These are phyloP conservation scores for Sciurus niger DNA, from an alignment of 2,113 vertebrate species.

Conservation along the genomic window DNA sequence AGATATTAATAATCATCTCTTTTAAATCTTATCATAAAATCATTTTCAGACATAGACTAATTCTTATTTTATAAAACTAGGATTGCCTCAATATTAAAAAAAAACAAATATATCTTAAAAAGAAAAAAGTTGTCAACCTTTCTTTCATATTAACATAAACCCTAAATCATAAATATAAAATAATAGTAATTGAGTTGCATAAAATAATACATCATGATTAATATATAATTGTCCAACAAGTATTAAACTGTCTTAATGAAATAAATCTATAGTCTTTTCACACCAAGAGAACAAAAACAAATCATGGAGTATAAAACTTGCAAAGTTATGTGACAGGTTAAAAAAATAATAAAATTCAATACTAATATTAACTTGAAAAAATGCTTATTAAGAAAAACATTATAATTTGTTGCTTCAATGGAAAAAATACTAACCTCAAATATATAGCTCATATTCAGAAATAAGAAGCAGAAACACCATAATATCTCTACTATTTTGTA, in stretches of 20 bases:
- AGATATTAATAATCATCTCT: background rate
- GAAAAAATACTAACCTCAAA: background rate
- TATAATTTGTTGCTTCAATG: background rate
- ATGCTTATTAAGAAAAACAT: background rate
- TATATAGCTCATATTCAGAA: background rate
- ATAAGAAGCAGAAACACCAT: background rate
- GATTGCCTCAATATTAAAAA: background rate
- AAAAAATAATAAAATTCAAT: background rate
- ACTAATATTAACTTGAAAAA: background rate
- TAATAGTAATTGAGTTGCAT: background rate
- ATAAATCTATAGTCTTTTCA: background rate
- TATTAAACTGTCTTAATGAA: background rate
- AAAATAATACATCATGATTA: background rate
- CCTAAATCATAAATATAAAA: background rate
- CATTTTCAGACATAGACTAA: background rate
- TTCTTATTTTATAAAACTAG: background rate
- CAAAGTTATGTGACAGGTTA: background rate
- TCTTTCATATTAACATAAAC: slow-evolving; percentile 6
- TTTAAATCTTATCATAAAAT: background rate
- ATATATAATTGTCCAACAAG: background rate
- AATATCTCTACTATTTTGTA: background rate
- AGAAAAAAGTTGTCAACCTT: background rate
- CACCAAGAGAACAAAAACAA: background rate
- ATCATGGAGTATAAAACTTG: background rate
- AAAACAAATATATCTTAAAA: background rate